Percentiles rank a stretch among this genome's conserved stretches.
Conservation (phyloP, 2,797 vertebrate genomes). For the Lycodopsis pacificus region DNA sequence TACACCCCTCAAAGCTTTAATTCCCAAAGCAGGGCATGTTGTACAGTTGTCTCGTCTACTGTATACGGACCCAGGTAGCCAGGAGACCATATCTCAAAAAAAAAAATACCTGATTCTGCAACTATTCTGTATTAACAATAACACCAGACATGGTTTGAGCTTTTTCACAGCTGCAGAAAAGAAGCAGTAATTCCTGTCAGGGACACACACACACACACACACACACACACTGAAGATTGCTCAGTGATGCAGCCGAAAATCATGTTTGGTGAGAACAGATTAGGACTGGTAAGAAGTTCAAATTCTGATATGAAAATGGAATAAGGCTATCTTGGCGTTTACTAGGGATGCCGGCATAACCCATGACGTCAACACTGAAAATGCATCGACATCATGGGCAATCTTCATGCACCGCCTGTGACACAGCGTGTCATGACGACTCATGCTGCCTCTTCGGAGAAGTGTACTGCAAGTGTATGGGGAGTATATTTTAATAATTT, state of each 20-base stretch:
- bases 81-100: conserved; percentile 1
- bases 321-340: conserved; percentile 4
- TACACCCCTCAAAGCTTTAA: conserved; percentile 17
- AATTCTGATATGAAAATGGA: background rate
- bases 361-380: too few species aligned
- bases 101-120: conserved; percentile 24
- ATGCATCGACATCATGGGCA: background rate
- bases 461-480: background rate
- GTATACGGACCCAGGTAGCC: background rate
- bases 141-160: conserved; percentile 11
- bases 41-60: conserved; percentile 11
- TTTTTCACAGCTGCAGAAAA: conserved; percentile 14
- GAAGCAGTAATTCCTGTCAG: conserved; percentile 8
- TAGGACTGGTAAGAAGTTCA: background rate
- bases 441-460: too few species aligned
- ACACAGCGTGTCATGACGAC: too few species aligned
- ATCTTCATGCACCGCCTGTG: too few species aligned
- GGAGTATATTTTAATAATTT: background rate
- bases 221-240: background rate
- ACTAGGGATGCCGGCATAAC: too few species aligned
- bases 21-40: conserved; percentile 15
- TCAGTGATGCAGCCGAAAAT: conserved; percentile 6
- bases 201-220: background rate
- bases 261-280: conserved; percentile 10
- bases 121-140: conserved; percentile 14